A percentile compares a stretch with the other conserved stretches of the same genome.
Evolutionary conservation across 2,797 vertebrate genomes (phyloP).

Genomic region (Vipera latastei): DNA sequence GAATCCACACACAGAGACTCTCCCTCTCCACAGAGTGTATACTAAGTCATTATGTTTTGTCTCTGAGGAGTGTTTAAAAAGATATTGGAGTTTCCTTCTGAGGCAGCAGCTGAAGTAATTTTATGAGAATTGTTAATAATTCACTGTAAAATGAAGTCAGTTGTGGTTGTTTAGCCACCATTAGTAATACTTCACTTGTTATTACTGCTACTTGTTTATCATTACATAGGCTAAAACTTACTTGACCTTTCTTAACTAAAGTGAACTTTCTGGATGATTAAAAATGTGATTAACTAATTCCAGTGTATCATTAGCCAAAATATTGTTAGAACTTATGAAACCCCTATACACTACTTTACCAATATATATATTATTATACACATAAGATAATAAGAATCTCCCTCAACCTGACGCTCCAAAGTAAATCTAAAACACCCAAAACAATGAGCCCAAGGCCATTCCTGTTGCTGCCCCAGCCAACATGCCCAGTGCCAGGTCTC

Average conservation of each 20-base stretch:
- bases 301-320: slow-evolving; percentile 61
- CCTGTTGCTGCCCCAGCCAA: slow-evolving; percentile 91
- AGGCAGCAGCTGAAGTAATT: neutral
- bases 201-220: slow-evolving; percentile 34
- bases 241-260: slow-evolving; percentile 40
- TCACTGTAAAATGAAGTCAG: slow-evolving; percentile 25
- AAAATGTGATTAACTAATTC: slow-evolving; percentile 50
- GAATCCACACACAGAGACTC: neutral
- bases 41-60: neutral
- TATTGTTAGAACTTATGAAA: slow-evolving; percentile 59
- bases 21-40: slow-evolving; percentile 5
- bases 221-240: slow-evolving; percentile 33
- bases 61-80: slow-evolving; percentile 37
- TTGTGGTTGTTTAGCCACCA: slow-evolving; percentile 13
- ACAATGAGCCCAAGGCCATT: slow-evolving; percentile 91
- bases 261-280: slow-evolving; percentile 47
- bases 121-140: neutral
- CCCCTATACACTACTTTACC: slow-evolving; percentile 63
- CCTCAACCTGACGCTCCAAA: neutral
- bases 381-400: slow-evolving; percentile 55
- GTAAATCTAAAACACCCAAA: slow-evolving; percentile 87
- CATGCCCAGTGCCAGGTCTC: slow-evolving; percentile 88
- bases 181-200: slow-evolving; percentile 25
- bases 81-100: neutral
- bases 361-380: slow-evolving; percentile 60